These are phyloP conservation scores for Toxostoma redivivum DNA, from an alignment of 2,113 vertebrate genomes.

Conservation along the genomic window DNA sequence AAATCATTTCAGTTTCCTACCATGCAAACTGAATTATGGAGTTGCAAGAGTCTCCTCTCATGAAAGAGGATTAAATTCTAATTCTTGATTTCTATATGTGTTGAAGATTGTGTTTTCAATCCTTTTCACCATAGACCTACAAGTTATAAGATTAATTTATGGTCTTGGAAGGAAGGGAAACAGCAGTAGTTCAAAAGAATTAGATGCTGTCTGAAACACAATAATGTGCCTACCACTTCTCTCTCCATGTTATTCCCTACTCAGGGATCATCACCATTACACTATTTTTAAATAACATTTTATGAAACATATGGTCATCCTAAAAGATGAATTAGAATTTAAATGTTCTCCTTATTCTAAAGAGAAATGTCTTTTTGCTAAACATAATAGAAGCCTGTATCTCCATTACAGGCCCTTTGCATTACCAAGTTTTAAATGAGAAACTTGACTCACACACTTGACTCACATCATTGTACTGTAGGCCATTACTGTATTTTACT, in stretches of 20 bases:
- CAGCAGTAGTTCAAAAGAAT: not conserved
- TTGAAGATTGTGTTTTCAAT: not conserved
- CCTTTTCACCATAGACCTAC: not conserved
- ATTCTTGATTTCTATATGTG: not conserved
- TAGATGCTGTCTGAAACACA: not conserved
- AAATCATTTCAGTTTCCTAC: not conserved
- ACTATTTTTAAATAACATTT: not conserved
- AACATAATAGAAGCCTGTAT: not conserved
- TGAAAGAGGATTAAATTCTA: not conserved
- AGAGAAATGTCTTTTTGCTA: not conserved
- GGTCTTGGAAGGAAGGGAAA: not conserved
- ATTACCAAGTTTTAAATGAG: not conserved
- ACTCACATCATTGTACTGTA: not conserved
- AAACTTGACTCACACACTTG: not conserved
- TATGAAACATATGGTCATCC: not conserved
- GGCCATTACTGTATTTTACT: not conserved
- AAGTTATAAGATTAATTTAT: not conserved
- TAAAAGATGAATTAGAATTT: not conserved
- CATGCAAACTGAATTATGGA: not conserved
- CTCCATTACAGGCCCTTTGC: not conserved
- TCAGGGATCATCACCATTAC: not conserved
- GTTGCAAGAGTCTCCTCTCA: not conserved
- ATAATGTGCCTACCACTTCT: not conserved
- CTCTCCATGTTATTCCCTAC: not conserved
- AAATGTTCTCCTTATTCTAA: not conserved